These are phyloP conservation scores for Stenichneumon culpator DNA, from an alignment of 2,888 invertebrate species.

Conservation along the genomic window DNA sequence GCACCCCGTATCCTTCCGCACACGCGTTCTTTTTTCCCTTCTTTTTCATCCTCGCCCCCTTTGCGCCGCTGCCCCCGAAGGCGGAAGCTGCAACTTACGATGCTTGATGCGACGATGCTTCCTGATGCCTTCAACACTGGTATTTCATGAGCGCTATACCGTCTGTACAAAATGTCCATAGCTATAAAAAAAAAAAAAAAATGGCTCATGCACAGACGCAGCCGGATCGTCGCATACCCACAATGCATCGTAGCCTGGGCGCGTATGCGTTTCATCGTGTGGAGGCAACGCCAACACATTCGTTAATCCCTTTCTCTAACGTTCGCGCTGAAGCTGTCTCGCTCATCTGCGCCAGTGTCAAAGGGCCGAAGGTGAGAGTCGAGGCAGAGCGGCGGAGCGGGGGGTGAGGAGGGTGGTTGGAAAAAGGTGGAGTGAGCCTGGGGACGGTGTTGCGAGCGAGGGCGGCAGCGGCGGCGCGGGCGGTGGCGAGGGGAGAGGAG, in stretches of 20 bases:
- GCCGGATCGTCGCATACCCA: not conserved
- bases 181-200: conserved; percentile 5
- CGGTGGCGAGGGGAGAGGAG: conserved; percentile 61
- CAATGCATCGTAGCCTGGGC: not conserved
- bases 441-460: conserved; percentile 52
- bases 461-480: conserved; percentile 51
- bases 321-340: conserved; percentile 53
- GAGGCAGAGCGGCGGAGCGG: conserved; percentile 50
- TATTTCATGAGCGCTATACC: conserved; percentile 55
- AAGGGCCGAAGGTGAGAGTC: conserved; percentile 79
- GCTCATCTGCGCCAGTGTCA: conserved; percentile 71
- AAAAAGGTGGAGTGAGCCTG: conserved; percentile 55
- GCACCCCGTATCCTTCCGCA: conserved; percentile 24
- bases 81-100: conserved; percentile 76
- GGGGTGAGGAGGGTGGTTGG: conserved; percentile 12
- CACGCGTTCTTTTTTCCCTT: conserved; percentile 15
- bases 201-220: conserved; percentile 2
- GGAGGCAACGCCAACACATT: conserved; percentile 22
- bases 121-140: conserved; percentile 71
- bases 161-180: conserved; percentile 48
- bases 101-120: conserved; percentile 76
- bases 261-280: conserved; percentile 11
- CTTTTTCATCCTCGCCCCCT: conserved; percentile 32
- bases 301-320: conserved; percentile 53
- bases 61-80: conserved; percentile 50